Evolutionary conservation across 1,140 invertebrate genomes (phyloP), one percentile per base, ranked within the genome.

Genomic region (Cyclargus thomasi): DNA sequence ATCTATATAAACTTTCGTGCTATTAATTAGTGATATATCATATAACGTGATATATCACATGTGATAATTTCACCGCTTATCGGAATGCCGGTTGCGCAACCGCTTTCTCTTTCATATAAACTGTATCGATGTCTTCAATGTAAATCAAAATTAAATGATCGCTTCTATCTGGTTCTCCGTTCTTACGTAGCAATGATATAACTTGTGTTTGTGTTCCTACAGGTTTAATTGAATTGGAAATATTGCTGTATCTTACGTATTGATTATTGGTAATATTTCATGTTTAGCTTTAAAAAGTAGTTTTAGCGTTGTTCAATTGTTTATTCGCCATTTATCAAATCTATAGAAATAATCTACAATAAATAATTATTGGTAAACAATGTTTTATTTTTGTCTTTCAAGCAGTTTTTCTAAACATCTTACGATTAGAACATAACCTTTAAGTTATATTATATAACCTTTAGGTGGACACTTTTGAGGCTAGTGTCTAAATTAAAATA

Each of bases 71-170:
- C 55, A 59, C 55, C 55, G 20, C 55, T 21, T 17, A 20, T 20
- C 18, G 55, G 17, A 59, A 21, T 59, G 53, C 53, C 53, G 55
- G 55, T 59, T 59, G 20, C 62, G 20, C 23, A 39, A 17, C 18
- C 64, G 63, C 62, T 66, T 70, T 70, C 59, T 22, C 55, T 66
- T 63, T 57, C n/a, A 63, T 63, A 63, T 63, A 23, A 65, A 65
- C 59, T 17, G 11, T 63, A 66, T 39, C 68, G 53, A 55, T 59
- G 55, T 59, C 18, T 59, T 18, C 55, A 20, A 18, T 11, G 55
- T 59, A 20, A 20, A 59, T 59, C 55, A 59, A 59, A 59, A 20
- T 59, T 20, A 18, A 59, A 59, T 59, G 55, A 59, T 59, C 18
- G 55, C 55, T 47, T 11, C 39, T 47, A 47, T 47, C 39, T 47